Conservation (phyloP, 2,797 vertebrate genomes). For the Acipenser ruthenus region DNA sequence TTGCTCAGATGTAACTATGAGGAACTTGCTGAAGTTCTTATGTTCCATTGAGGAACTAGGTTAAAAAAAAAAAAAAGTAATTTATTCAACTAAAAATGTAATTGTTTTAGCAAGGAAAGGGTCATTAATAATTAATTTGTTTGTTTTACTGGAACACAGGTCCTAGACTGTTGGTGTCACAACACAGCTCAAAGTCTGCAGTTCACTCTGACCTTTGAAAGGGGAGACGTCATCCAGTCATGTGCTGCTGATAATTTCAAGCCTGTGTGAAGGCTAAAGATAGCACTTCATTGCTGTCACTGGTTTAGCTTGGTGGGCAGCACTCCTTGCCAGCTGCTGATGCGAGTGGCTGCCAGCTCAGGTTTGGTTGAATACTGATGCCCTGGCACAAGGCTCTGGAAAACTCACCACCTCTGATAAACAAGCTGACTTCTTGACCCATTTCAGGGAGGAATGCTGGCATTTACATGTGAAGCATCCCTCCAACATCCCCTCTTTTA, state of each 20-base stretch:
- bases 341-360: background rate
- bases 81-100: too few species aligned
- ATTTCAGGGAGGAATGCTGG: too few species aligned
- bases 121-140: too few species aligned
- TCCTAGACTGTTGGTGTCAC: background rate
- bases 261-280: background rate
- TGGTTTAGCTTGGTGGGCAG: background rate
- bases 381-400: too few species aligned
- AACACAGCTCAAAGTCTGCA: slow-evolving; percentile 21
- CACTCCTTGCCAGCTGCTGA: background rate
- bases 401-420: too few species aligned
- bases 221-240: slow-evolving; percentile 26
- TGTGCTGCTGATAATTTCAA: slow-evolving; percentile 20
- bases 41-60: too few species aligned
- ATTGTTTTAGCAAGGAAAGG: background rate
- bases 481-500: too few species aligned
- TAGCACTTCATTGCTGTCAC: background rate
- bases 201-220: slow-evolving; percentile 39
- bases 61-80: too few species aligned
- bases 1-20: too few species aligned
- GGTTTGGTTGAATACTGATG: background rate
- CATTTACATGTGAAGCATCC: too few species aligned
- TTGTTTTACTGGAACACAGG: background rate
- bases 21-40: too few species aligned
- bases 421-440: too few species aligned